A percentile compares a stretch with the other conserved stretches of the same genome.
Evolutionary conservation across 2,888 invertebrate species (phyloP).

Genomic region (Autographa gamma): DNA sequence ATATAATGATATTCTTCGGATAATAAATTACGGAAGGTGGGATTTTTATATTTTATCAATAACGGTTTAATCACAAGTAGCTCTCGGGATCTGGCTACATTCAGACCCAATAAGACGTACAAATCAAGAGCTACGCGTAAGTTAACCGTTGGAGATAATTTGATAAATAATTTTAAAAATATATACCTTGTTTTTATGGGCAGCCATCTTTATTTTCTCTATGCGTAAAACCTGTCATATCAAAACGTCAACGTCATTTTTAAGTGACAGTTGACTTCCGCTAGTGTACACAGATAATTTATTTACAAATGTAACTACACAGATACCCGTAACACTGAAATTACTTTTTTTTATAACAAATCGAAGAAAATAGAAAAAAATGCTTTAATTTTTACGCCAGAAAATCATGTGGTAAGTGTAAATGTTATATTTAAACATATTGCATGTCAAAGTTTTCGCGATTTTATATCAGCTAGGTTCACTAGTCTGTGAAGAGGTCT

Average conservation of each 20-base stretch:
- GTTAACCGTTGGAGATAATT: too few species aligned
- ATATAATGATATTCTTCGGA: too few species aligned
- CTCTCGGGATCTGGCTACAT: too few species aligned
- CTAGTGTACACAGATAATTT: constrained; percentile 47
- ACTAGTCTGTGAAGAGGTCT: too few species aligned
- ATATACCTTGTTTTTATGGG: background rate
- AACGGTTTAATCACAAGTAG: too few species aligned
- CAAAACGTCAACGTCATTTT: constrained; percentile 31
- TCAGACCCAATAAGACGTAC: too few species aligned
- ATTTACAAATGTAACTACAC: constrained; percentile 59
- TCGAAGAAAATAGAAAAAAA: constrained; percentile 31
- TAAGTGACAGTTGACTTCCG: constrained; percentile 29
- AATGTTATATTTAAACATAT: background rate
- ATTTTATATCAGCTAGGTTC: too few species aligned
- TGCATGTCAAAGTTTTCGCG: background rate
- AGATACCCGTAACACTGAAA: constrained; percentile 63
- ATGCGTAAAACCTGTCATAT: constrained; percentile 14
- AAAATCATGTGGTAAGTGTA: constrained; percentile 21
- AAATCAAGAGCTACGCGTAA: too few species aligned
- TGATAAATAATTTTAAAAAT: background rate
- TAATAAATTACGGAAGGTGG: too few species aligned
- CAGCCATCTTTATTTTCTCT: constrained; percentile 20
- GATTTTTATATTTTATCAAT: too few species aligned
- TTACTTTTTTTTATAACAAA: constrained; percentile 32
- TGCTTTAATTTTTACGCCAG: constrained; percentile 13